These are phyloP conservation scores for Cataglyphis cursor DNA, from an alignment of 2,888 invertebrate species.

Conservation along the genomic window DNA sequence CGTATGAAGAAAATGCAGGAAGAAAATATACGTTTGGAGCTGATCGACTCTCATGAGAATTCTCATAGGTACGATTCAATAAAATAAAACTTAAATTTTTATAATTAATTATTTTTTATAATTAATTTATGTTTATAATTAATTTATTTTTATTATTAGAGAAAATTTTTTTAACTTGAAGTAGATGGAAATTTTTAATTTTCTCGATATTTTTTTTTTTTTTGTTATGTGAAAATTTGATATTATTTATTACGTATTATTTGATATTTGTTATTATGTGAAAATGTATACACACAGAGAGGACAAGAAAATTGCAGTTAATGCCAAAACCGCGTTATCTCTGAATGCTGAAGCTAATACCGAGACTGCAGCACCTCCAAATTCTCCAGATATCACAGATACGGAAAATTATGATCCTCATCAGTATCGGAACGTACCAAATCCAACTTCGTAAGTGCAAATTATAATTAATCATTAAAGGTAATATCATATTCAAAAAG, in stretches of 20 bases:
- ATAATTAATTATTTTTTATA: background rate
- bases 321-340: background rate
- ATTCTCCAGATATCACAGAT: constrained; percentile 60
- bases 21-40: constrained; percentile 80
- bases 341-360: constrained; percentile 57
- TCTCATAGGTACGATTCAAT: constrained; percentile 78
- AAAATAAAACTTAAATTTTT: background rate
- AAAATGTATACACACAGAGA: constrained; percentile 67
- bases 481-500: background rate
- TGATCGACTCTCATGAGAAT: constrained; percentile 73
- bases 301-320: constrained; percentile 65
- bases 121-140: background rate
- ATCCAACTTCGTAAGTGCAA: constrained; percentile 91
- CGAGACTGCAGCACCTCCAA: constrained; percentile 62
- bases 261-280: constrained; percentile 24
- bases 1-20: constrained; percentile 74
- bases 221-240: constrained; percentile 50
- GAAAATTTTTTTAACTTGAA: background rate
- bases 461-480: background rate
- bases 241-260: too few relatives aligned
- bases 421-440: constrained; percentile 89
- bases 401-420: constrained; percentile 90
- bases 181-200: background rate
- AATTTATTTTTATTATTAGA: background rate
- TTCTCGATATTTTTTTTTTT: background rate